Conservation (phyloP, 2,113 vertebrate species). For the Acrocephalus arundinaceus region DNA sequence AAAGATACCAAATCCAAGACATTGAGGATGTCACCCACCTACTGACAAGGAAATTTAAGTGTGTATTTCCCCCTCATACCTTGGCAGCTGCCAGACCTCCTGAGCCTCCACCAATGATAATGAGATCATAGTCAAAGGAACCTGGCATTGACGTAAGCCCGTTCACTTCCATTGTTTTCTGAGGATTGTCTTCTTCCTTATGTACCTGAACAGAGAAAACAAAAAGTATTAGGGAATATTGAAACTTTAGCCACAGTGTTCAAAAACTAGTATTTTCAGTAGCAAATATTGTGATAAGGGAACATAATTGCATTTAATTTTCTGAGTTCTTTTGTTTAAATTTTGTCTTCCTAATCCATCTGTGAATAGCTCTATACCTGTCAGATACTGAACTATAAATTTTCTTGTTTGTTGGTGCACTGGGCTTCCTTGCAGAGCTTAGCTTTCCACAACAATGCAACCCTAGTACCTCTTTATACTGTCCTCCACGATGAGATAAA, state of each 20-base stretch:
- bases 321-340: background rate
- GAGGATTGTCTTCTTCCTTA: constrained; percentile 51
- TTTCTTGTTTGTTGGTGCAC: background rate
- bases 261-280: background rate
- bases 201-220: constrained; percentile 37
- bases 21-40: background rate
- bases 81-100: constrained; percentile 83
- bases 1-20: background rate
- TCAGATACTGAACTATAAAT: background rate
- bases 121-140: constrained; percentile 81
- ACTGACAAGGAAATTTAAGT: background rate
- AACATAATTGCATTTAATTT: background rate
- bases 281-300: background rate
- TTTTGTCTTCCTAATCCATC: background rate
- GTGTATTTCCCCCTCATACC: constrained; percentile 56
- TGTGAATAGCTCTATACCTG: background rate
- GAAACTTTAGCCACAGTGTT: background rate
- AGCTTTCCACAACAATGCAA: background rate
- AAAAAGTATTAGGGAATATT: background rate
- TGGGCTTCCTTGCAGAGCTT: background rate
- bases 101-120: constrained; percentile 83
- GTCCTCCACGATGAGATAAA: background rate
- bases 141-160: fast-evolving
- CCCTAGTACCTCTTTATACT: background rate
- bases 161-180: constrained; percentile 45